Conservation (phyloP, 2,797 vertebrate genomes). For the Channallabes apus region DNA sequence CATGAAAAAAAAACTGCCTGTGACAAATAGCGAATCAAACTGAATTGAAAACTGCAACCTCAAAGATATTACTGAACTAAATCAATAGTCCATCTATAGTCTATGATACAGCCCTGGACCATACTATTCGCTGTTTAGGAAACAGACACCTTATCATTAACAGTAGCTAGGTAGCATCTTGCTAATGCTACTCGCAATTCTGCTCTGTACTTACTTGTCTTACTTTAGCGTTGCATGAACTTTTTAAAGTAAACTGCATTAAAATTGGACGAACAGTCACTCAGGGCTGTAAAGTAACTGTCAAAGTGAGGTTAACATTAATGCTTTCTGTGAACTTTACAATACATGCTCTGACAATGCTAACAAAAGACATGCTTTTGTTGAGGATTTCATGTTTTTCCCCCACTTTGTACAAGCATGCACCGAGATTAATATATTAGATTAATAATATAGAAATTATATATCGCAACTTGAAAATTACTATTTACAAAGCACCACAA, state of each 20-base stretch:
- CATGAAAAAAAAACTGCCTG: too few species aligned
- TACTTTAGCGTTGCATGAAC: neutral
- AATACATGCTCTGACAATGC: too few species aligned
- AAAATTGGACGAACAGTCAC: neutral
- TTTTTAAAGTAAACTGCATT: neutral
- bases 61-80: too few species aligned
- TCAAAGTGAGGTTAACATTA: neutral
- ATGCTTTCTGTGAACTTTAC: neutral
- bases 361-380: neutral
- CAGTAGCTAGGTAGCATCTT: too few species aligned
- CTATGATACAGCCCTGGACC: neutral
- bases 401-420: neutral
- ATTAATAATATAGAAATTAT: neutral
- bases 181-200: too few species aligned
- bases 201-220: neutral
- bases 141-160: neutral
- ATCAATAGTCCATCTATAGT: too few species aligned
- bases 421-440: neutral
- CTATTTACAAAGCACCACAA: neutral
- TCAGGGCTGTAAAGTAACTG: neutral
- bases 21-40: too few species aligned
- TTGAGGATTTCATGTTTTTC: neutral
- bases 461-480: neutral
- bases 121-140: neutral
- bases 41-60: too few species aligned